phyloP scores from a whole-genome alignment of 2,888 invertebrate species.

The Sturmia bella region DNA sequence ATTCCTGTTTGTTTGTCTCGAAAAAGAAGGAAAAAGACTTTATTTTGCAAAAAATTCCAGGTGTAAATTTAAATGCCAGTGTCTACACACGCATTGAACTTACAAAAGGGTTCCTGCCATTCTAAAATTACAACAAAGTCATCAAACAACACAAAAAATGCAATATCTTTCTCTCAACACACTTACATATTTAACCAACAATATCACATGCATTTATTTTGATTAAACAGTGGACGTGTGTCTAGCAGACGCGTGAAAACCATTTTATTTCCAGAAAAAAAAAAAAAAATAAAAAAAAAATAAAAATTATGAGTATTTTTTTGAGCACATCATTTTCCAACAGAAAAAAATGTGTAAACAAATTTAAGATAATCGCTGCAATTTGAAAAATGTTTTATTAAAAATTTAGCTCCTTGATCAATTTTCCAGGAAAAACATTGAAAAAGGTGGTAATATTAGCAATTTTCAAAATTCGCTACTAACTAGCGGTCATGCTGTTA shows the following conservation, averaged over 20 bases:
- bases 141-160: constrained; percentile 35
- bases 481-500: too few relatives aligned
- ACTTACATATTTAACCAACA: constrained; percentile 1
- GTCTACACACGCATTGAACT: constrained; percentile 27
- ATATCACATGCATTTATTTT: constrained; percentile 21
- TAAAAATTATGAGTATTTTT: too few relatives aligned
- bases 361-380: too few relatives aligned
- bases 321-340: too few relatives aligned
- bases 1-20: constrained; percentile 47
- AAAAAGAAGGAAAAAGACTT: not conserved
- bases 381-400: too few relatives aligned
- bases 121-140: constrained; percentile 57
- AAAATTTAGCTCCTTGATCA: too few relatives aligned
- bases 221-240: constrained; percentile 65
- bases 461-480: too few relatives aligned
- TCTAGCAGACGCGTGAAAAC: constrained; percentile 59
- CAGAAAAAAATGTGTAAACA: too few relatives aligned
- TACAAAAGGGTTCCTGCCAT: constrained; percentile 44
- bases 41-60: constrained; percentile 74
- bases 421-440: too few relatives aligned
- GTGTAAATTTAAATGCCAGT: constrained; percentile 76
- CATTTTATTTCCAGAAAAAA: constrained; percentile 59
- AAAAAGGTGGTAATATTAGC: too few relatives aligned
- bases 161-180: constrained; percentile 20
- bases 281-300: too few relatives aligned